Base-by-base conservation (phyloP, 1,140 invertebrate genomes). In the Sesamia nonagrioides region DNA sequence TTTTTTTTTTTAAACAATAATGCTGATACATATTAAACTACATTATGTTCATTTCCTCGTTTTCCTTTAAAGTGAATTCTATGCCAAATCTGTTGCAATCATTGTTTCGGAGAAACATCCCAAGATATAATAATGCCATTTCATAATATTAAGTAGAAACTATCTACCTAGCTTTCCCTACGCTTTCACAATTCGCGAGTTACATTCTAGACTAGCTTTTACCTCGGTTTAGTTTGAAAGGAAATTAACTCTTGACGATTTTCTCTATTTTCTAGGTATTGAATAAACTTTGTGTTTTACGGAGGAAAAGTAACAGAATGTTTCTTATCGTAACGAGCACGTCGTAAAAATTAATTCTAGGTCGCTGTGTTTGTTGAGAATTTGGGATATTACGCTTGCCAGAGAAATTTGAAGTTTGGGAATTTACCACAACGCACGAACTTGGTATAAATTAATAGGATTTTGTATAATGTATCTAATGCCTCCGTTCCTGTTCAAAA, bases 241-340 rank as follows among this genome's bases (percentile, higher is more conserved):
- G 42, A 68, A 48, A 42, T 18, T 50, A 15, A 45, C 18, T 17
- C 21, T 13, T 0, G 13, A 15, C 18, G 1, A 42, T 68, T 68
- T 68, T 68, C 63, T 68, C 63, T 3, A 9, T 48, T 17, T 68
- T 68, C 63, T 27, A n/a, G 13, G 63, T 48, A 68, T 21, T 68
- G 8, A 35, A 60, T 48, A 27, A 68, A 68, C 63, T 68, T 68
- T 68, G 42, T 68, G 21, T 68, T 50, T 68, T 68, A 68, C 33
- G 8, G 6, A 2, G 18, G 42, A 48, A 68, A 63, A 63, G 15
- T n/a, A 17, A 66, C 63, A n/a, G 63, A 5, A 40, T 61, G 60
- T 58, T 58, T 58, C 27, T 58, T 58, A 58, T 58, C 56, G 33
- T 33, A 13, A 21, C 27, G 4, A 15, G 45, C 11, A 5, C 8